Evolutionary conservation across 2,888 invertebrate genomes (phyloP).

Genomic region (Drosophila leonis): DNA sequence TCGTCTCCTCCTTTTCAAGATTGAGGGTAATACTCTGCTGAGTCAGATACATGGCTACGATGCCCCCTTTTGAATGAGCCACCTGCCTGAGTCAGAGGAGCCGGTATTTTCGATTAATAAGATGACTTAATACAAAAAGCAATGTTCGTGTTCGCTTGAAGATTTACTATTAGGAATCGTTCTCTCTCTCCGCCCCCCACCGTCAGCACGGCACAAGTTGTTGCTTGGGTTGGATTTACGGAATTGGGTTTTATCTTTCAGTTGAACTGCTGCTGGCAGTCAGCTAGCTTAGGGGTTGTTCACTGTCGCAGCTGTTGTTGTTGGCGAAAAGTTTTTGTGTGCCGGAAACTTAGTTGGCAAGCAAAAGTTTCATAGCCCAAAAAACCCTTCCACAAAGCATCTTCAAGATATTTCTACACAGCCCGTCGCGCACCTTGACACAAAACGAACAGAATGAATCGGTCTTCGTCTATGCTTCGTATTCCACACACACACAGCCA

Average conservation of each 20-base stretch:
- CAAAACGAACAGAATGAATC: constrained; percentile 53
- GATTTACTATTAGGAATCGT: constrained; percentile 15
- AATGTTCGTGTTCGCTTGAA: constrained; percentile 55
- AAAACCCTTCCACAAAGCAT: constrained; percentile 71
- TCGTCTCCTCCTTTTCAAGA: constrained; percentile 5
- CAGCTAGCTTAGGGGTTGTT: constrained; percentile 65
- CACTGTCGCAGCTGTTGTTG: constrained; percentile 62
- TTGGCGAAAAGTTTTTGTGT: constrained; percentile 56
- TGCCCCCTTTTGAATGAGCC: constrained; percentile 33
- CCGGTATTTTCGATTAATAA: constrained; percentile 64
- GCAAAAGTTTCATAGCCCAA: constrained; percentile 66
- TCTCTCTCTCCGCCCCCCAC: not conserved
- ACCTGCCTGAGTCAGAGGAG: constrained; percentile 68
- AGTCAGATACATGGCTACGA: constrained; percentile 45
- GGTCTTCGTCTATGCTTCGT: constrained; percentile 73
- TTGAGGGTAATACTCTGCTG: constrained; percentile 55
- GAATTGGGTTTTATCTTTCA: constrained; percentile 66
- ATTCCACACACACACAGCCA: constrained; percentile 21
- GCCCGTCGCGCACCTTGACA: constrained; percentile 76
- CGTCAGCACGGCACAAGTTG: not conserved
- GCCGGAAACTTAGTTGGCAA: constrained; percentile 72
- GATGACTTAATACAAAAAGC: constrained; percentile 67
- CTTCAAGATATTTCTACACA: constrained; percentile 67
- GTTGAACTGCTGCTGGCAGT: constrained; percentile 12
- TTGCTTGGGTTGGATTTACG: constrained; percentile 56